phyloP scores from a whole-genome alignment of 2,113 vertebrate species.

The Nibea albiflora region DNA sequence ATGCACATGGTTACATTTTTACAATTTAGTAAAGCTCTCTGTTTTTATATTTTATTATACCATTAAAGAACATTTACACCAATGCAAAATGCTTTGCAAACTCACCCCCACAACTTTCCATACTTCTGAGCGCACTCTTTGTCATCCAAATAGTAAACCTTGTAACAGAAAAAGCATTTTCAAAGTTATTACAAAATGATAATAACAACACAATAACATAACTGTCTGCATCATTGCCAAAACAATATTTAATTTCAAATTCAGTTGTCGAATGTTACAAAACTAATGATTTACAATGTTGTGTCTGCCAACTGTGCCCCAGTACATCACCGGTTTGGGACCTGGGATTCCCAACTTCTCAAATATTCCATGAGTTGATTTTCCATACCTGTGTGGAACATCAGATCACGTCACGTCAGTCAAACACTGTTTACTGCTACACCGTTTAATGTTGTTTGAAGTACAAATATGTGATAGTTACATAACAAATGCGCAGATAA shows the following conservation, averaged over 20 bases:
- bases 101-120: slow-evolving; percentile 65
- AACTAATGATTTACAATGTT: not conserved
- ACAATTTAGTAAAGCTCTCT: not conserved
- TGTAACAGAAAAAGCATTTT: not conserved
- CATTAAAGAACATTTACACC: not conserved
- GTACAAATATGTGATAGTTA: slow-evolving; percentile 6
- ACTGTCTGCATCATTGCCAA: not conserved
- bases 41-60: no score
- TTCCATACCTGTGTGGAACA: slow-evolving; percentile 49
- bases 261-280: not conserved
- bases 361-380: slow-evolving; percentile 48
- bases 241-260: not conserved
- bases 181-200: not conserved
- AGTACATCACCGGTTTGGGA: slow-evolving; percentile 41
- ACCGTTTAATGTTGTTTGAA: not conserved
- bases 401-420: not conserved
- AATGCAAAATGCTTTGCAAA: not conserved
- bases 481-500: slow-evolving; percentile 49
- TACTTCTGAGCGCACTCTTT: not conserved
- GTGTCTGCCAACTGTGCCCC: not conserved
- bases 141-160: slow-evolving; percentile 62
- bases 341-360: slow-evolving; percentile 58
- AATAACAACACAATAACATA: not conserved
- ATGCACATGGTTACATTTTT: slow-evolving; percentile 5
- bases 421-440: not conserved